phyloP scores from a whole-genome alignment of 2,797 vertebrate genomes.

The Pangasius macronema region DNA sequence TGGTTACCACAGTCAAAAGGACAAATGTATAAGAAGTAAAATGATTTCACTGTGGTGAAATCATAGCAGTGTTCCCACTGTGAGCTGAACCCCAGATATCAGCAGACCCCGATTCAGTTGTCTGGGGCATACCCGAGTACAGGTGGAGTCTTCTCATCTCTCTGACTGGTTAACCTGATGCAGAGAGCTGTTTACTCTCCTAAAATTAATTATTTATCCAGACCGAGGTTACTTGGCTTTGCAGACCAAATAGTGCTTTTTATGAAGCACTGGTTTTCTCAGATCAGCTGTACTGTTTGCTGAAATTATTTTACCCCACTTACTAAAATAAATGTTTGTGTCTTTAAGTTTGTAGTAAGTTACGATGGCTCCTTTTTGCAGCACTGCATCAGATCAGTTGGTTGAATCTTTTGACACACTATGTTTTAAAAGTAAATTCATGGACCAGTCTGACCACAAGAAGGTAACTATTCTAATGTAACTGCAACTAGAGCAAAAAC shows the following conservation, averaged over 20 bases:
- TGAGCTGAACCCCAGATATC: not conserved
- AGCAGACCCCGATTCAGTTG: not conserved
- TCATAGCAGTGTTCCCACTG: not conserved
- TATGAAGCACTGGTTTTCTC: not conserved
- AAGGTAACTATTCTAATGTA: slow-evolving; percentile 4
- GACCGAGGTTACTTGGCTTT: slow-evolving; percentile 12
- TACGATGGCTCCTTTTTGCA: not conserved
- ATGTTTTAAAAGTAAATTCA: not conserved
- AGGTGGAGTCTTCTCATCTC: not conserved
- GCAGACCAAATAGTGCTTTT: not conserved
- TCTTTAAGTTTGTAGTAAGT: not conserved
- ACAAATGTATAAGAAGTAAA: not conserved
- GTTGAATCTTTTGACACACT: too few relatives aligned
- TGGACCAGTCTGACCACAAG: not conserved
- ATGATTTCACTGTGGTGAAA: not conserved
- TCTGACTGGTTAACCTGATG: slow-evolving; percentile 9
- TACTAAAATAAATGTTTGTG: not conserved
- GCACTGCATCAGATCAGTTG: not conserved
- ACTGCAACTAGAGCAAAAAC: slow-evolving; percentile 25
- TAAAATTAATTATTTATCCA: slow-evolving; percentile 25
- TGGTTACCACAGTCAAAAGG: not conserved
- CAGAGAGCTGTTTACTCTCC: slow-evolving; percentile 10
- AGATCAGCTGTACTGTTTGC: not conserved
- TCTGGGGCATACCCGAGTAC: not conserved
- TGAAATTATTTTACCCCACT: not conserved